Evolutionary conservation across 2,888 invertebrate genomes (phyloP).

Genomic region (Mayetiola destructor): DNA sequence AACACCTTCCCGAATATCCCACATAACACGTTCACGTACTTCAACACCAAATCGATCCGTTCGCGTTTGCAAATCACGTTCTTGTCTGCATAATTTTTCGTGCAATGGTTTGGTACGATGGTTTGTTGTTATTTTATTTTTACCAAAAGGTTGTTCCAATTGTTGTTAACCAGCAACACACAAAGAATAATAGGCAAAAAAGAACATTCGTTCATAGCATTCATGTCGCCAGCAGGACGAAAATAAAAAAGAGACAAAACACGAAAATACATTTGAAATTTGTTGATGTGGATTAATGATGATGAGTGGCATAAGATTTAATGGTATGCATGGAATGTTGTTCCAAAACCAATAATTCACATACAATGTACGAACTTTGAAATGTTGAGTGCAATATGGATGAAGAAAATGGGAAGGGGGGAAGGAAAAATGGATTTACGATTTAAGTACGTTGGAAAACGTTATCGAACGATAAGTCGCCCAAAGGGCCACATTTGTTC

Average conservation of each 20-base stretch:
- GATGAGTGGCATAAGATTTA: background rate
- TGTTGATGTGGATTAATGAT: conserved; percentile 7
- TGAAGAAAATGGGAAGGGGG: background rate
- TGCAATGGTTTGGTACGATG: background rate
- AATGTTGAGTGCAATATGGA: background rate
- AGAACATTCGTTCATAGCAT: no score
- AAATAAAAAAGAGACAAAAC: background rate
- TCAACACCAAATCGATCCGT: conserved; percentile 75
- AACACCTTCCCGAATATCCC: conserved; percentile 82
- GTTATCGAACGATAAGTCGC: background rate
- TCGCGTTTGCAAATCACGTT: conserved; percentile 53
- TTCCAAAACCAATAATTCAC: no score
- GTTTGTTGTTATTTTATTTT: background rate
- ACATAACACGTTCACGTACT: conserved; percentile 67
- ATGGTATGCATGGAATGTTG: background rate
- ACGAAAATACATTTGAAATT: background rate
- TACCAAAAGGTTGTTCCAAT: no score
- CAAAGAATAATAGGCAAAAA: no score
- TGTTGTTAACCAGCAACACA: no score
- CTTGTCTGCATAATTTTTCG: conserved; percentile 36
- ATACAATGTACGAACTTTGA: background rate
- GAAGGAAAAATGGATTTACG: background rate
- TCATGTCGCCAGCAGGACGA: background rate
- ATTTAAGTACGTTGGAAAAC: no score
- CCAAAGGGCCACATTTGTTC: background rate